A percentile compares a stretch with the other conserved stretches of the same genome.
These are phyloP conservation scores for Halichoerus grypus DNA, from an alignment of 2,113 vertebrate species.

Conservation along the genomic window DNA sequence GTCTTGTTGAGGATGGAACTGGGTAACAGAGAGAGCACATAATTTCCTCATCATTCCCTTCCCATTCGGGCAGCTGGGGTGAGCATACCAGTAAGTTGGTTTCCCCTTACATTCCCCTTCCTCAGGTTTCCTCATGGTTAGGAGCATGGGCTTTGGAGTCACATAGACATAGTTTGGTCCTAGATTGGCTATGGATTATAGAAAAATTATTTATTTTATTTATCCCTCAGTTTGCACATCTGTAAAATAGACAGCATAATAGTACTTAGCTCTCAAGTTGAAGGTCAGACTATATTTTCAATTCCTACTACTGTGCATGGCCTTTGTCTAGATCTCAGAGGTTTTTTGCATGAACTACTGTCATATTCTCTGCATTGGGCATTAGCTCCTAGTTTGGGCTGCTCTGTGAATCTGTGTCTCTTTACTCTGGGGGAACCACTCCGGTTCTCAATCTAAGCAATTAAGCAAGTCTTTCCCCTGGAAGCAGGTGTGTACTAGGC, in stretches of 20 bases:
- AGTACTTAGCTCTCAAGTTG: background rate
- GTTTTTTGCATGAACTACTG: background rate
- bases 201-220: background rate
- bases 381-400: background rate
- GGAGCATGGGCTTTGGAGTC: background rate
- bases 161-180: background rate
- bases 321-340: background rate
- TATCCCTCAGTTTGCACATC: background rate
- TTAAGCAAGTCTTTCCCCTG: background rate
- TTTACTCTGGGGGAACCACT: background rate
- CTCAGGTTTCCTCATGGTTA: background rate
- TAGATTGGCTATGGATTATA: background rate
- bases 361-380: background rate
- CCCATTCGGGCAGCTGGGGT: background rate
- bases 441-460: background rate
- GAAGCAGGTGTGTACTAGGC: background rate
- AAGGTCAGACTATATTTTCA: background rate
- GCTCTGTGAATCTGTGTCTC: background rate
- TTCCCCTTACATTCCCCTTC: background rate
- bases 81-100: background rate
- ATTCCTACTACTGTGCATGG: background rate
- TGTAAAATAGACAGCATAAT: background rate
- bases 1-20: background rate
- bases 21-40: background rate
- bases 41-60: background rate